phyloP scores from a whole-genome alignment of 2,113 vertebrate genomes.

The Rattus rattus region DNA sequence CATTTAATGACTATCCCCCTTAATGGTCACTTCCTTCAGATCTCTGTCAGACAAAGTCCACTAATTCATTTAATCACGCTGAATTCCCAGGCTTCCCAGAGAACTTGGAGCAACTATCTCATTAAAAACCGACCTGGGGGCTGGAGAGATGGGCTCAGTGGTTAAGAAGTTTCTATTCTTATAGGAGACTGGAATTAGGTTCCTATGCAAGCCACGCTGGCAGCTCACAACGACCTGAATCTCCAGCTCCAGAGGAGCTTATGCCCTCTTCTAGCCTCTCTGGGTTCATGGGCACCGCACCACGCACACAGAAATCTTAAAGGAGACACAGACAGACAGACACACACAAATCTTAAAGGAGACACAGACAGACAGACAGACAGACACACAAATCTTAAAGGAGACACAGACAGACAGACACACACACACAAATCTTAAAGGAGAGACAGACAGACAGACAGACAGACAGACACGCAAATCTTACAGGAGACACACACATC shows the following conservation, averaged over 20 bases:
- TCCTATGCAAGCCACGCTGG: background rate
- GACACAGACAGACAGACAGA: background rate
- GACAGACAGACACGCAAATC: too few relatives aligned
- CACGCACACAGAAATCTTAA: too few relatives aligned
- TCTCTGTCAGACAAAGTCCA: background rate
- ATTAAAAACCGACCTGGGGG: background rate
- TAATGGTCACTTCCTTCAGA: slow-evolving; percentile 6
- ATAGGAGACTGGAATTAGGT: background rate
- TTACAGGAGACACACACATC: too few relatives aligned
- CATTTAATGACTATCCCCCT: background rate
- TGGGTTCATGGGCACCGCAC: background rate
- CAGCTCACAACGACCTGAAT: background rate
- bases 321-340: background rate
- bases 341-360: background rate
- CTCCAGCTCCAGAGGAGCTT: background rate
- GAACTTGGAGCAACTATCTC: slow-evolving; percentile 7
- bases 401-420: background rate
- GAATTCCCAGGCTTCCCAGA: background rate
- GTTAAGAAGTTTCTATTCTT: background rate
- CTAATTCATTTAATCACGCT: background rate
- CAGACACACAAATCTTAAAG: background rate
- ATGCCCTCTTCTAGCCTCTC: background rate
- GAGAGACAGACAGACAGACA: background rate
- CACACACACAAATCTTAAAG: background rate
- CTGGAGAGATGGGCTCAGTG: background rate